phyloP scores from a whole-genome alignment of 2,113 vertebrate genomes.

The Gavialis gangeticus region DNA sequence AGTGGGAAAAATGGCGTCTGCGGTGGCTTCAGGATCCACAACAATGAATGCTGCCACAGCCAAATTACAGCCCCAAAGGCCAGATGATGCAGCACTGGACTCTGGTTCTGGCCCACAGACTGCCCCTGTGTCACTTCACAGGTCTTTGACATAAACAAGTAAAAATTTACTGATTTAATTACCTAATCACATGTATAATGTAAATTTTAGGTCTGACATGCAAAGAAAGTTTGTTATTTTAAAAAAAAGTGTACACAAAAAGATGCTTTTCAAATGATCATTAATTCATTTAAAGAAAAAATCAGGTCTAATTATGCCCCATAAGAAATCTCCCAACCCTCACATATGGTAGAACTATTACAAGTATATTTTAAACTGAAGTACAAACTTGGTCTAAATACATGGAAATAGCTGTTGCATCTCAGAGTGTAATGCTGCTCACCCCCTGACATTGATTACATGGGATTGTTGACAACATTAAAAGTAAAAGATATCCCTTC shows the following conservation, averaged over 20 bases:
- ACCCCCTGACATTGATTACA: background rate
- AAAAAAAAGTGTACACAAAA: background rate
- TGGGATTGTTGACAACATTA: background rate
- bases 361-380: background rate
- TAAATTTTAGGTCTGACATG: background rate
- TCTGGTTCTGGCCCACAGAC: too few relatives aligned
- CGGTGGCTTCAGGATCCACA: too few relatives aligned
- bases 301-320: background rate
- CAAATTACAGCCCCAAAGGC: too few relatives aligned
- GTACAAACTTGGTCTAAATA: background rate
- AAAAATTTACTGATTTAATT: background rate
- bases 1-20: too few relatives aligned
- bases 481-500: background rate
- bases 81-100: too few relatives aligned
- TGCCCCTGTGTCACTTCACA: too few relatives aligned
- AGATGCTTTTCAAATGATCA: background rate
- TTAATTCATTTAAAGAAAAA: background rate
- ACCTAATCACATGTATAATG: background rate
- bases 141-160: background rate
- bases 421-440: background rate
- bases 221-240: background rate
- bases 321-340: background rate
- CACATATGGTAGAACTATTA: background rate
- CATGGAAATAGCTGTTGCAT: background rate
- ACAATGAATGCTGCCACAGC: too few relatives aligned